Evolutionary conservation across 1,140 invertebrate genomes (phyloP).

Genomic region (Ganaspis sp.): DNA sequence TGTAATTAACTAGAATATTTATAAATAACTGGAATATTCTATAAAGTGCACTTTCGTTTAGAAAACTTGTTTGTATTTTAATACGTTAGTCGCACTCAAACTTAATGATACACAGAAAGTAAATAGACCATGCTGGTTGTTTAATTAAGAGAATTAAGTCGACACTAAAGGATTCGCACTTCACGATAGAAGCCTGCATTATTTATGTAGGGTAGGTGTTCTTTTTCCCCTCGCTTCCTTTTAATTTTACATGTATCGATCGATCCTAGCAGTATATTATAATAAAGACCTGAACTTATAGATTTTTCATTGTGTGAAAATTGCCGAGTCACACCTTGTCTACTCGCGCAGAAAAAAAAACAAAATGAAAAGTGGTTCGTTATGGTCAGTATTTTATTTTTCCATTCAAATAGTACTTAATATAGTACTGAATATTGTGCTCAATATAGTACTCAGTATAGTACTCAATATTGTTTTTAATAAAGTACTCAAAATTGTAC

Average conservation of each 20-base stretch:
- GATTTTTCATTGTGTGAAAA: background rate
- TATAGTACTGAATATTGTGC: no score
- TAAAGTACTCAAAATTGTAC: no score
- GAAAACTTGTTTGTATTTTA: background rate
- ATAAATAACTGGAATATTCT: no score
- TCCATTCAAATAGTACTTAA: no score
- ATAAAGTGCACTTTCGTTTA: background rate
- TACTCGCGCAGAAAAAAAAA: background rate
- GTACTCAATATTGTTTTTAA: no score
- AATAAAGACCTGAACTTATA: background rate
- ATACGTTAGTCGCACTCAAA: background rate
- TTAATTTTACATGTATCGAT: slow-evolving; percentile 45
- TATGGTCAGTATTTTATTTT: no score
- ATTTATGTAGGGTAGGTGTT: slow-evolving; percentile 47
- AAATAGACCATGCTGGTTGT: slow-evolving; percentile 43
- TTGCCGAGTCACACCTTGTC: background rate
- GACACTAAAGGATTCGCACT: slow-evolving; percentile 39
- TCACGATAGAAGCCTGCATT: slow-evolving; percentile 49
- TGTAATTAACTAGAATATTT: background rate
- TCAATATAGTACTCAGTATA: no score
- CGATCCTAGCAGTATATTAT: slow-evolving; percentile 26
- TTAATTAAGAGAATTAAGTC: slow-evolving; percentile 50
- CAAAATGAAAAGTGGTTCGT: background rate
- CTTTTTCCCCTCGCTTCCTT: slow-evolving; percentile 45
- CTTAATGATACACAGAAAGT: background rate